phyloP scores from a whole-genome alignment of 2,113 vertebrate genomes.

The Telmatochromis sp. region DNA sequence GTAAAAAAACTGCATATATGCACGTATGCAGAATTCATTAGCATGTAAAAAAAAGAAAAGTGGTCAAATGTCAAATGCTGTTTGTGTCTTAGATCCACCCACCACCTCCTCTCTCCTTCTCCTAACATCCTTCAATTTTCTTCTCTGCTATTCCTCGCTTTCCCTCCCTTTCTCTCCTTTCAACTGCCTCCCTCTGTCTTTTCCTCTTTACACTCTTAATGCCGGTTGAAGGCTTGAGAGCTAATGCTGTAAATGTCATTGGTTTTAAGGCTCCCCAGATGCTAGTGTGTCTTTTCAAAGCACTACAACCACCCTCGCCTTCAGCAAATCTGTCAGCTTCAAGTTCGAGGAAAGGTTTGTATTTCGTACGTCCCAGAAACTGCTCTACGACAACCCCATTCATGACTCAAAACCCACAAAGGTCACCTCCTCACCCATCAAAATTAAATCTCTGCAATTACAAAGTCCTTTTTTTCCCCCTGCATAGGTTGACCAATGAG shows the following conservation, averaged over 20 bases:
- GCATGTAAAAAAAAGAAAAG: background rate
- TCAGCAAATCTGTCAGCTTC: constrained; percentile 9
- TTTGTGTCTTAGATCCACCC: background rate
- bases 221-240: constrained; percentile 34
- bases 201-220: constrained; percentile 9
- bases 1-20: background rate
- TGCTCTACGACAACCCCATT: background rate
- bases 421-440: background rate
- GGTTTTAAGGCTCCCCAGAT: constrained; percentile 50
- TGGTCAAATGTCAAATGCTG: constrained; percentile 33
- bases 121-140: background rate
- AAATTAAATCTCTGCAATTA: constrained; percentile 6
- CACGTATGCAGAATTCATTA: background rate
- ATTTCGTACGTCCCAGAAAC: background rate
- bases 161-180: background rate
- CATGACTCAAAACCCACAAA: background rate
- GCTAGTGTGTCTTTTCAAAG: background rate
- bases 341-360: background rate
- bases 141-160: background rate
- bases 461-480: background rate
- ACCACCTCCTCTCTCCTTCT: background rate
- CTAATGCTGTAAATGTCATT: constrained; percentile 41
- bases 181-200: background rate
- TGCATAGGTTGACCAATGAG: constrained; percentile 30
- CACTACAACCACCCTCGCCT: background rate